Evolutionary conservation across 1,140 invertebrate species (phyloP).

Genomic region (Lysiphlebus fabarum): DNA sequence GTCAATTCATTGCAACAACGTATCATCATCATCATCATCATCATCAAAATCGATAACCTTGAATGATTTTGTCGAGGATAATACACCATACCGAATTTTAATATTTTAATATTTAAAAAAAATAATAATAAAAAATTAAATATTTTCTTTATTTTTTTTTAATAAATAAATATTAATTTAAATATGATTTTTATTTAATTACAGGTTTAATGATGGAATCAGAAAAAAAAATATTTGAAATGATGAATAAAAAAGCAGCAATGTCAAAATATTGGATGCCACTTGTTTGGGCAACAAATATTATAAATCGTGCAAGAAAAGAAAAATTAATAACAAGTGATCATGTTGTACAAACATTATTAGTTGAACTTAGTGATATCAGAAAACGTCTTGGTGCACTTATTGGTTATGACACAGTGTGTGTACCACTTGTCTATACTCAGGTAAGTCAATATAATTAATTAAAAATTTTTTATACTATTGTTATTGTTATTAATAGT

Average conservation of each 20-base stretch:
- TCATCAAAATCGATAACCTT: no score
- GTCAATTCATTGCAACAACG: neutral
- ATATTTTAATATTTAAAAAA: no score
- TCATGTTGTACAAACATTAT: slow-evolving; percentile 81
- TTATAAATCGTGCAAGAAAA: slow-evolving; percentile 79
- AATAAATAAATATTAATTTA: neutral
- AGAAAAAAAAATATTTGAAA: slow-evolving; percentile 84
- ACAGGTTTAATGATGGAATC: slow-evolving; percentile 86
- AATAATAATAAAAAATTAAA: no score
- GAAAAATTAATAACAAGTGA: slow-evolving; percentile 78
- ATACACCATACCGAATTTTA: no score
- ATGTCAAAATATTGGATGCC: slow-evolving; percentile 95
- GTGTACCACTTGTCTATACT: slow-evolving; percentile 95
- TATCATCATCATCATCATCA: no score
- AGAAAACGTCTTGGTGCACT: slow-evolving; percentile 73
- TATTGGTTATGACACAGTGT: slow-evolving; percentile 94
- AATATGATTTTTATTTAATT: slow-evolving; percentile 19
- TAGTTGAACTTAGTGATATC: slow-evolving; percentile 80
- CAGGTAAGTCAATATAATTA: slow-evolving; percentile 66
- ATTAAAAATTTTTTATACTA: neutral
- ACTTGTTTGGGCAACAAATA: slow-evolving; percentile 85
- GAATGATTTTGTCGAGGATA: no score
- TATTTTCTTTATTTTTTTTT: no score
- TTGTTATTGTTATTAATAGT: no score
- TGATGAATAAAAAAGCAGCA: slow-evolving; percentile 79